Percentiles rank a stretch among this genome's conserved stretches.
These are phyloP conservation scores for Perithous albicinctus DNA, from an alignment of 2,888 invertebrate species.

Conservation along the genomic window DNA sequence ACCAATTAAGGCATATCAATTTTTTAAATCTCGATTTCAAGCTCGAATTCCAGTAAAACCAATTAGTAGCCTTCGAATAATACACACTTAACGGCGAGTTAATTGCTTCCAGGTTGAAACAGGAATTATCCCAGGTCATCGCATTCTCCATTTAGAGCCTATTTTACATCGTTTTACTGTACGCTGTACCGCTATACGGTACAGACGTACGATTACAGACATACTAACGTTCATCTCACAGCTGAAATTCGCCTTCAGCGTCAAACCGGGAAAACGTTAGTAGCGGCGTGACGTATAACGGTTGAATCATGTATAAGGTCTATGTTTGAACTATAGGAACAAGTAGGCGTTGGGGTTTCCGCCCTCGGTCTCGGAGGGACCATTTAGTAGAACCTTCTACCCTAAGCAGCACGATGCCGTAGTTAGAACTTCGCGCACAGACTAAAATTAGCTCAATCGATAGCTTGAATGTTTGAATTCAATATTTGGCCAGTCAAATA, in stretches of 20 bases:
- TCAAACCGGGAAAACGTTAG: background rate
- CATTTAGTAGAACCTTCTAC: constrained; percentile 22
- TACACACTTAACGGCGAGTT: background rate
- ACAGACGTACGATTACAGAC: background rate
- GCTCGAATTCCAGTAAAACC: background rate
- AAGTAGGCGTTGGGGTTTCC: constrained; percentile 20
- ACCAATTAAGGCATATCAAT: no score
- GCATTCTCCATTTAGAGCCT: background rate
- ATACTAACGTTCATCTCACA: background rate
- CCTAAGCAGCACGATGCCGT: constrained; percentile 15
- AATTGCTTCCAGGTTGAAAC: no score
- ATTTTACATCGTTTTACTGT: background rate
- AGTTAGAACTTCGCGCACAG: constrained; percentile 6
- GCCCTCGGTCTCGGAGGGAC: background rate
- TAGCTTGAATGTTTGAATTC: constrained; percentile 42
- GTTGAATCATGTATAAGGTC: constrained; percentile 21
- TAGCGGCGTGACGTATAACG: background rate
- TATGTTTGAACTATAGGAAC: background rate
- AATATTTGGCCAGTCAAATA: constrained; percentile 4
- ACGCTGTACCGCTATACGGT: background rate
- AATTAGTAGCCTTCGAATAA: background rate
- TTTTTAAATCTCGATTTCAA: background rate
- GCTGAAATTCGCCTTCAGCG: background rate
- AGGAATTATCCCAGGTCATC: background rate
- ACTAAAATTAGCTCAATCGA: constrained; percentile 61